Evolutionary conservation across 2,113 vertebrate genomes (phyloP).

Genomic region (Nothoprocta pentlandii): DNA sequence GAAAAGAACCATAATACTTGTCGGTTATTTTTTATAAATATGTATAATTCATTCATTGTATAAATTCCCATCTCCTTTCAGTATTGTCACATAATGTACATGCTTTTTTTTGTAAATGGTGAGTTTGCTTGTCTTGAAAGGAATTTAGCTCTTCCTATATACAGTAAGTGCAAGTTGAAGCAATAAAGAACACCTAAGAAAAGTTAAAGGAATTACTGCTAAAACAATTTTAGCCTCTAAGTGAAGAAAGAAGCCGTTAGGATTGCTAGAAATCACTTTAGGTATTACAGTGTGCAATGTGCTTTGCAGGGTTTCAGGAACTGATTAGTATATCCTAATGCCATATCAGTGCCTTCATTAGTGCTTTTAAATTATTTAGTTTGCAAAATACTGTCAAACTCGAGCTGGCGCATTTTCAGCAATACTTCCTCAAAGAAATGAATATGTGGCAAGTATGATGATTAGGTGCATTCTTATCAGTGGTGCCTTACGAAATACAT

Average conservation of each 20-base stretch:
- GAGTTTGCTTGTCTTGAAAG: not conserved
- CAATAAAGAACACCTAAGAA: not conserved
- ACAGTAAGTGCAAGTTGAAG: slow-evolving; percentile 53
- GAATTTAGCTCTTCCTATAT: not conserved
- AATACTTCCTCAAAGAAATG: not conserved
- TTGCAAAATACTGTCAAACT: not conserved
- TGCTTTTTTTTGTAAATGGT: not conserved
- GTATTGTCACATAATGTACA: not conserved
- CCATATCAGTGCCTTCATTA: not conserved
- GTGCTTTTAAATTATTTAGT: not conserved
- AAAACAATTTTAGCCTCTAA: not conserved
- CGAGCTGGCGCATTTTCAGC: not conserved
- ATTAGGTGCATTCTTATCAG: not conserved
- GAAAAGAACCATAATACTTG: not conserved
- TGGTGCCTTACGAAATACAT: not conserved
- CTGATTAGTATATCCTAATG: not conserved
- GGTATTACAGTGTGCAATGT: not conserved
- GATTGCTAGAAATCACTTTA: not conserved
- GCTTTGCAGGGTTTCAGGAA: not conserved
- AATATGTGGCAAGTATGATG: not conserved
- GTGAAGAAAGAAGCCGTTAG: not conserved
- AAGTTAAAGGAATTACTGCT: not conserved
- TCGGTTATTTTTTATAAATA: not conserved
- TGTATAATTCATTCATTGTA: not conserved
- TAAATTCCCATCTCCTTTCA: not conserved